These are phyloP conservation scores for Rhopalosiphum padi DNA, from an alignment of 1,140 invertebrate species.

Conservation along the genomic window DNA sequence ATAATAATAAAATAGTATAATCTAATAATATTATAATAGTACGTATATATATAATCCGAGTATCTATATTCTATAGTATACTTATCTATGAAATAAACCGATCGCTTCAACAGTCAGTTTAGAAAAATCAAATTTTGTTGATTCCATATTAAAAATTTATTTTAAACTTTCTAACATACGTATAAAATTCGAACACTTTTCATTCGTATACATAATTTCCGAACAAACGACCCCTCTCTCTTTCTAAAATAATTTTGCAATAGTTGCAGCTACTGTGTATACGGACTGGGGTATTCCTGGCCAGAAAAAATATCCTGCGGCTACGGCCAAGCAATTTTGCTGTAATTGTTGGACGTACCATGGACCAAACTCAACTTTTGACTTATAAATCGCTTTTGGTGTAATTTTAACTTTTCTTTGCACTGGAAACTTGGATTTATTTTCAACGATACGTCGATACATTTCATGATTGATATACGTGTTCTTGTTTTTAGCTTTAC, in stretches of 20 bases:
- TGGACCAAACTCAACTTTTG: neutral
- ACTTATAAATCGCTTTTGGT: neutral
- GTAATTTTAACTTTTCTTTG: neutral
- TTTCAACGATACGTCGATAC: neutral
- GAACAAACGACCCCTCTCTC: no score
- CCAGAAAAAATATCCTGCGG: neutral
- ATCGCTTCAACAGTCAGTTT: no score
- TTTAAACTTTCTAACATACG: no score
- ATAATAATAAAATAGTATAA: no score
- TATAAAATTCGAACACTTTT: no score
- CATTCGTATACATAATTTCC: no score
- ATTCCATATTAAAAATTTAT: no score
- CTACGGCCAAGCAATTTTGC: neutral
- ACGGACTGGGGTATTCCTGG: neutral
- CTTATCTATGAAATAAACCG: no score
- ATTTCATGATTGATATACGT: neutral
- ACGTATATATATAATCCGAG: no score
- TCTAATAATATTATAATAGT: no score
- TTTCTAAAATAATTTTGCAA: neutral
- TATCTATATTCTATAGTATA: no score
- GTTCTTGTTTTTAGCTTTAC: neutral
- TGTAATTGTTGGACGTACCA: neutral
- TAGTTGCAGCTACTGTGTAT: neutral
- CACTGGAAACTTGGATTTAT: neutral
- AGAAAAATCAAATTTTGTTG: no score